Evolutionary conservation across 2,797 vertebrate genomes (phyloP), one percentile per base, ranked within the genome.

Genomic region (Pipistrellus nathusii): DNA sequence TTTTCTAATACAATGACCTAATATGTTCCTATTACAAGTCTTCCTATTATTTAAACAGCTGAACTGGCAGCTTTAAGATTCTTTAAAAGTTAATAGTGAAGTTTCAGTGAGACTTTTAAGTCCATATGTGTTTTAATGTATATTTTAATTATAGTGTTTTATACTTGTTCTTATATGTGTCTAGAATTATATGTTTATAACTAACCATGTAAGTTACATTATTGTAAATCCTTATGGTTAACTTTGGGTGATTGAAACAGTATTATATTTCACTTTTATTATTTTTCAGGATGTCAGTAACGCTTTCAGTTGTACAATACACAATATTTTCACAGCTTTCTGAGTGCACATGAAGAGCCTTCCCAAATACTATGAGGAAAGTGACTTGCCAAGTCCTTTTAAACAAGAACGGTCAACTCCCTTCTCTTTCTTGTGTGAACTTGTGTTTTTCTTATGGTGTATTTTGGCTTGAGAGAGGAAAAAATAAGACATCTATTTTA

Each of bases 41-140:
- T 96, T 96, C 90, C 88, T 93, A 94, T 97, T 97, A 96, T 95
- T 97, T 97, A 96, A 97, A 97, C 97, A 97, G 97, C 96, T 97
- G 97, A 97, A 82, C 76, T 95, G 86, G 93, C 68, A 80, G 83
- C 76, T 96, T 95, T 94, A 95, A 92, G 92, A 93, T 69, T 23
- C 69, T 93, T 96, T 95, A 95, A 96, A 97, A 96, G 48, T 97
- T 97, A 97, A 97, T 85, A 87, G 95, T 95, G 72, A 72, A 96
- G 95, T 97, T 97, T 96, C 96, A 96, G 66, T 68, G 88, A 89
- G 93, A 94, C 85, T 85, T 66, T 93, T 78, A 95, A 94, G 76
- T 87, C 95, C 93, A 95, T 92, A 88, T 96, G 96, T 93, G 90
- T 82, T 97, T 95, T 96, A 96, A 96, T 94, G 90, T 88, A 86